A percentile compares a stretch with the other conserved stretches of the same genome.
phyloP scores from a whole-genome alignment of 2,113 vertebrate genomes.

The Cyphotilapia sp. region DNA sequence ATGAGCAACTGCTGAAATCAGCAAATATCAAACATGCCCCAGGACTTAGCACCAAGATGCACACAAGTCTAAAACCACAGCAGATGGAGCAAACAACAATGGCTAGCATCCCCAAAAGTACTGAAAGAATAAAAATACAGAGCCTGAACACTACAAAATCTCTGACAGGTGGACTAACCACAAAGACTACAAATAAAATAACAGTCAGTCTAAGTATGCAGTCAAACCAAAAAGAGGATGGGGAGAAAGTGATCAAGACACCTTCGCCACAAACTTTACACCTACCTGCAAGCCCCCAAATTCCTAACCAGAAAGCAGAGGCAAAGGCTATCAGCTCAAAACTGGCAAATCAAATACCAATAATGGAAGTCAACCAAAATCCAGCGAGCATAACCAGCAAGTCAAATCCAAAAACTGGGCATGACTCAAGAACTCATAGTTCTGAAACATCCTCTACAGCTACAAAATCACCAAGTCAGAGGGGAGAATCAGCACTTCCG shows the following conservation, averaged over 20 bases:
- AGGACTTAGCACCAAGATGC: not conserved
- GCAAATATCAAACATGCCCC: not conserved
- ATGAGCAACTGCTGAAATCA: not conserved
- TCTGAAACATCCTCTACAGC: not conserved
- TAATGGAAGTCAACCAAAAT: not conserved
- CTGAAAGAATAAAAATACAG: not conserved
- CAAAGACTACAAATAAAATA: not conserved
- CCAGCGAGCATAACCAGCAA: not conserved
- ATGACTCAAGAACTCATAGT: not conserved
- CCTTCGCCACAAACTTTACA: not conserved
- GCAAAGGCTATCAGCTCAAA: not conserved
- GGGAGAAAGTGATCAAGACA: not conserved
- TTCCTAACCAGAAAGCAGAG: not conserved
- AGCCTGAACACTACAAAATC: not conserved
- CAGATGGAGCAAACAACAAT: not conserved
- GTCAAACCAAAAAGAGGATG: not conserved
- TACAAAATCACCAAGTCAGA: not conserved
- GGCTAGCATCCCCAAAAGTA: not conserved
- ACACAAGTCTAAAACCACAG: not conserved
- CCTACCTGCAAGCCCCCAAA: not conserved
- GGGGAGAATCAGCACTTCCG: not conserved
- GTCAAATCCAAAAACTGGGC: not conserved
- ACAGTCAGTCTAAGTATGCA: not conserved
- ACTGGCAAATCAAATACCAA: not conserved
- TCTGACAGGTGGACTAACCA: not conserved